Percentiles rank a stretch among this genome's conserved stretches.
These are phyloP conservation scores for Alloscopus bannaensis DNA, from an alignment of 2,888 invertebrate genomes.

Conservation along the genomic window DNA sequence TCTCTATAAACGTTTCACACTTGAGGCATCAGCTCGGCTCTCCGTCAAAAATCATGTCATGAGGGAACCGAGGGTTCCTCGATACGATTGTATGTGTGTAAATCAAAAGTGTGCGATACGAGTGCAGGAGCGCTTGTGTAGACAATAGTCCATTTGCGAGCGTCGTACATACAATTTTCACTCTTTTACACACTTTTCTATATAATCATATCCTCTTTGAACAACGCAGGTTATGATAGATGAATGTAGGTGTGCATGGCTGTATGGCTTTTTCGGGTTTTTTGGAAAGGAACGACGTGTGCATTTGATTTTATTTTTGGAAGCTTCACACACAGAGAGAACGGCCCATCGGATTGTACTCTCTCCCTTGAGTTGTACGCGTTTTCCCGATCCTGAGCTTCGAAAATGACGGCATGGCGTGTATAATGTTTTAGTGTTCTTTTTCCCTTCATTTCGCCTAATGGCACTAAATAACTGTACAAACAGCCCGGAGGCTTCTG, in stretches of 20 bases:
- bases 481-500: conserved; percentile 59
- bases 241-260: too few relatives aligned
- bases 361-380: too few relatives aligned
- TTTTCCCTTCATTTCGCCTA: conserved; percentile 18
- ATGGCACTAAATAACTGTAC: conserved; percentile 33
- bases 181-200: background rate
- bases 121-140: background rate
- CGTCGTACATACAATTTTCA: background rate
- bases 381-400: conserved; percentile 4
- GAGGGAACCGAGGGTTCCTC: background rate
- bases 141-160: conserved; percentile 7
- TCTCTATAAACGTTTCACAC: conserved; percentile 24
- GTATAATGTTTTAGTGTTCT: background rate
- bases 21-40: background rate
- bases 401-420: background rate
- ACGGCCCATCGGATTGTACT: background rate
- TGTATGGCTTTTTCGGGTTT: too few relatives aligned
- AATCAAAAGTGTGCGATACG: background rate
- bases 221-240: background rate
- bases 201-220: background rate
- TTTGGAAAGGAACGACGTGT: background rate
- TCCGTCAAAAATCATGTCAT: conserved; percentile 1
- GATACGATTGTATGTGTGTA: too few relatives aligned
- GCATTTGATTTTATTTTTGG: conserved; percentile 33
- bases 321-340: background rate